Evolutionary conservation across 2,113 vertebrate genomes (phyloP), one percentile per base, ranked within the genome.

Genomic region (Craseonycteris thonglongyai): DNA sequence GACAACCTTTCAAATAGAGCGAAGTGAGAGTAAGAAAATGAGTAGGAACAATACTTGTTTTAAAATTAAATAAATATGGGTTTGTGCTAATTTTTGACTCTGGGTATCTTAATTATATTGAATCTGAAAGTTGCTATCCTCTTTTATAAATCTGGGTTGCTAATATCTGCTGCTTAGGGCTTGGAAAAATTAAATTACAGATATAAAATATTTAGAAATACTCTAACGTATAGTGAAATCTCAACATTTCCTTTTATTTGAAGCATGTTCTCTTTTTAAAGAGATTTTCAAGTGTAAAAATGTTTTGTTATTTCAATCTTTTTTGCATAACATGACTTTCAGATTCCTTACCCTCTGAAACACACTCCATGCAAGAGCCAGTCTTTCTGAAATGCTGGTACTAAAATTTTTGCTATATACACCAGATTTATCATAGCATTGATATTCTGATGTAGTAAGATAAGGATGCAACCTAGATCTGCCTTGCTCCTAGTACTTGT

Each of bases 251-350:
- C 26, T 84, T 5, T 35, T 82, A 71, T 58, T 63, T 47, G 35
- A 88, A 80, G 47, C 72, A 92, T 75, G 8, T 22, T 21, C 22
- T 69, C 63, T 74, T 79, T 63, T 56, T 5, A 51, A 76, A 88
- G 35, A 72, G 24, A 49, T 4, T 61, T 90, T 49, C 35, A 66
- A 16, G 26, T 35, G 45, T 33, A 83, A 11, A 11, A n/a, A 35
- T 54, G 2, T 59, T 88, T 28, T 2, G 15, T 28, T 92, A 9
- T 24, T 83, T 90, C 58, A 56, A 49, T 56, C 16, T 19, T 92
- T 84, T 45, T 68, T 47, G 14, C 68, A 49, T n/a, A 66, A 61
- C 21, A 38, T 78, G 75, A 54, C 22, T 59, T 38, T 74, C 76
- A 72, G 21, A 68, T 5, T 10, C 6, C 18, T 80, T 81, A 40